Evolutionary conservation across 2,113 vertebrate species (phyloP).

Genomic region (Pangasianodon hypophthalmus): DNA sequence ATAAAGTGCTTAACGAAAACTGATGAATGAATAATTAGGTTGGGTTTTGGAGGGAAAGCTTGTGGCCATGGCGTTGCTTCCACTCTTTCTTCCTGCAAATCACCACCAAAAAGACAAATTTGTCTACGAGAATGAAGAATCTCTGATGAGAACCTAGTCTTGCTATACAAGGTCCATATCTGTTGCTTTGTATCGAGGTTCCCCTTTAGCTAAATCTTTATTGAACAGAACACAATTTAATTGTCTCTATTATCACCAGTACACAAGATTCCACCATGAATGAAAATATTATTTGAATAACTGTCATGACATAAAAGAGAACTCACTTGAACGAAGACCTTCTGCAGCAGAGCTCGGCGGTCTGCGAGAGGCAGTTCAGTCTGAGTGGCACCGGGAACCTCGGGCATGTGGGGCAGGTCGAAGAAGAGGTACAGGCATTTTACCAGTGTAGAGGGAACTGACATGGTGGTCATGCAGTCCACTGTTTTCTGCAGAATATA

Average conservation of each 20-base stretch:
- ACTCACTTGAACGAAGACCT: slow-evolving; percentile 96
- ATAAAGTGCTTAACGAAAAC: neutral
- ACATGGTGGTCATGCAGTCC: slow-evolving; percentile 99
- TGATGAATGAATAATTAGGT: neutral
- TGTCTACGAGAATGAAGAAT: neutral
- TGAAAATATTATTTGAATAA: neutral
- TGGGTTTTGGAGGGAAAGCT: neutral
- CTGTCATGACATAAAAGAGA: neutral
- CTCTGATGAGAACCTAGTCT: neutral
- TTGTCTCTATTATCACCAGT: neutral
- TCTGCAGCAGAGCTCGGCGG: slow-evolving; percentile 91
- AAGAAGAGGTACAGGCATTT: slow-evolving; percentile 99
- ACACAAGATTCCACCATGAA: neutral
- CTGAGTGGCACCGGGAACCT: slow-evolving; percentile 86
- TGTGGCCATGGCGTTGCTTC: neutral
- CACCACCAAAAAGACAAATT: neutral
- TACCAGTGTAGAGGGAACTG: slow-evolving; percentile 96
- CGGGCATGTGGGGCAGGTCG: slow-evolving; percentile 95
- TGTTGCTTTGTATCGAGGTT: neutral
- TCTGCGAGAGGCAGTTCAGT: slow-evolving; percentile 91
- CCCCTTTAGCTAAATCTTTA: neutral
- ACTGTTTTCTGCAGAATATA: slow-evolving; percentile 87
- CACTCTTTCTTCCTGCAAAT: neutral
- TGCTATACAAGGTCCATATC: neutral
- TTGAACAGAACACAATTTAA: neutral